Evolutionary conservation across 2,888 invertebrate species (phyloP).

Genomic region (Stegophylla sp.): DNA sequence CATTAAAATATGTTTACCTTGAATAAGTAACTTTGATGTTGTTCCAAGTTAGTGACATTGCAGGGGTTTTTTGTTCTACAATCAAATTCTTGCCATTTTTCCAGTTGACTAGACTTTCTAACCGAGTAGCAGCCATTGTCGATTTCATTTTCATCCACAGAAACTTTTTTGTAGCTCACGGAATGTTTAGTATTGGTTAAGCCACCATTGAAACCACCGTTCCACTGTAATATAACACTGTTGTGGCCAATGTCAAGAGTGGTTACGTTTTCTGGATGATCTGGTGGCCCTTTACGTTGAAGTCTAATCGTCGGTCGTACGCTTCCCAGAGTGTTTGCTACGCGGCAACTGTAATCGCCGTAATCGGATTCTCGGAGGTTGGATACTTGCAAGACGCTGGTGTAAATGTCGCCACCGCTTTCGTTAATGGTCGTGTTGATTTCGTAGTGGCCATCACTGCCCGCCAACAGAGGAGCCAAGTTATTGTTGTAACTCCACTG

Average conservation of each 20-base stretch:
- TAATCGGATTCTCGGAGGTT: slow-evolving; percentile 83
- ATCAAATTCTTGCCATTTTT: slow-evolving; percentile 83
- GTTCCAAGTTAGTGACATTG: slow-evolving; percentile 83
- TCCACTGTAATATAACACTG: slow-evolving; percentile 83
- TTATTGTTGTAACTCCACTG: slow-evolving; percentile 87
- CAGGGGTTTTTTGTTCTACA: slow-evolving; percentile 87
- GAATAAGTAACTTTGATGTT: slow-evolving; percentile 85
- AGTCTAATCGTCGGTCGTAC: slow-evolving; percentile 71
- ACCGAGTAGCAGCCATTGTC: slow-evolving; percentile 69
- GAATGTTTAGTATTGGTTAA: slow-evolving; percentile 85
- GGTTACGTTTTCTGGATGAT: slow-evolving; percentile 77
- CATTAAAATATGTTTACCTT: slow-evolving; percentile 70
- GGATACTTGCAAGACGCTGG: slow-evolving; percentile 75
- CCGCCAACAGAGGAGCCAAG: slow-evolving; percentile 74
- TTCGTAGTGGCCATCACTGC: slow-evolving; percentile 85
- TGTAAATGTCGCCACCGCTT: slow-evolving; percentile 81
- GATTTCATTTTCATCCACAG: slow-evolving; percentile 71
- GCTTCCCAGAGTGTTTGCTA: slow-evolving; percentile 81
- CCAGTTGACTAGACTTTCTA: slow-evolving; percentile 64
- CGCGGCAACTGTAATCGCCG: slow-evolving; percentile 87
- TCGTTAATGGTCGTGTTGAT: slow-evolving; percentile 78
- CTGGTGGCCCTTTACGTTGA: slow-evolving; percentile 87
- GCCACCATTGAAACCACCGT: slow-evolving; percentile 90
- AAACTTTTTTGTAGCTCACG: slow-evolving; percentile 78
- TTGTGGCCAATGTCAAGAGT: slow-evolving; percentile 79